Percentiles rank a stretch among this genome's conserved stretches.
These are phyloP conservation scores for Sapajus apella DNA, from an alignment of 2,113 vertebrate species.

Conservation along the genomic window DNA sequence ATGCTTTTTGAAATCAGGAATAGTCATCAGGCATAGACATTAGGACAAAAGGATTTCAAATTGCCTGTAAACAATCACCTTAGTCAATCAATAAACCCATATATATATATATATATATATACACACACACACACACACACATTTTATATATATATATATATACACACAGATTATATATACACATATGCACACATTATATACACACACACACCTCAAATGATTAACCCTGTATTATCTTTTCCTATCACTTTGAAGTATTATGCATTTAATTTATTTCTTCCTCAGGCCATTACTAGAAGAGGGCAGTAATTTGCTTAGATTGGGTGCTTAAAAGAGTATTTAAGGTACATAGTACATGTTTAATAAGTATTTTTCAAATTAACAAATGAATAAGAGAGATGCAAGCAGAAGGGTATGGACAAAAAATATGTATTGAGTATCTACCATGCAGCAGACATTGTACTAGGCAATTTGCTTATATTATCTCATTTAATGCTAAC, in stretches of 20 bases:
- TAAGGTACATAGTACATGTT: neutral
- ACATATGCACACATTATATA: neutral
- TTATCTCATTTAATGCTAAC: conserved; percentile 1
- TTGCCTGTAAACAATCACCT: neutral
- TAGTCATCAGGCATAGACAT: neutral
- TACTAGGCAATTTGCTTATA: neutral
- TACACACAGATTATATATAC: no score
- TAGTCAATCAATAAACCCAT: neutral
- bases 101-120: neutral
- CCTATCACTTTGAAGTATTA: neutral
- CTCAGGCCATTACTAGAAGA: neutral
- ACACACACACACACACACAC: neutral
- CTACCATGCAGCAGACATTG: neutral
- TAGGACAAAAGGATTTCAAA: conserved; percentile 30
- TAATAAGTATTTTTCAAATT: conserved; percentile 16
- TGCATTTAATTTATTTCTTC: neutral
- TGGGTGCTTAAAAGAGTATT: neutral
- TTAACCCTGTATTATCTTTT: neutral
- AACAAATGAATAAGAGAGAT: conserved; percentile 22
- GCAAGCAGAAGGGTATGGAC: neutral
- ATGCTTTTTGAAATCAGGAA: neutral
- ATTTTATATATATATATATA: no score
- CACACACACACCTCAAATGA: neutral
- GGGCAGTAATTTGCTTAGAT: neutral
- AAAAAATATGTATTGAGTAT: neutral